These are phyloP conservation scores for Fregata magnificens DNA, from an alignment of 2,113 vertebrate species.

Conservation along the genomic window DNA sequence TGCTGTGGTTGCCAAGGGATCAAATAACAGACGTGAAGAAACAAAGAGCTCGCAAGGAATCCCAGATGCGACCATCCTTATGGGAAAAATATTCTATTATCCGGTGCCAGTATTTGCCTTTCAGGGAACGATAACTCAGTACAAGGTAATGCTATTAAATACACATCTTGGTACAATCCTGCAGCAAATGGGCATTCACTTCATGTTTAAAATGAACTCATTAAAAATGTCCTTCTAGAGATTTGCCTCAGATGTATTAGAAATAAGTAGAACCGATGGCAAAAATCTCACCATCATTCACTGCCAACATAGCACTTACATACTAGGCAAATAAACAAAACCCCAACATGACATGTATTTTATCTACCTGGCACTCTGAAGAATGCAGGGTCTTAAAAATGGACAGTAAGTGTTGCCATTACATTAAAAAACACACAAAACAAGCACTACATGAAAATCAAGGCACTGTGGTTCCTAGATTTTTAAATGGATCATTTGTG, in stretches of 20 bases:
- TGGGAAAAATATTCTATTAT: constrained; percentile 46
- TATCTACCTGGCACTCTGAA: background rate
- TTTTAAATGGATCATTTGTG: background rate
- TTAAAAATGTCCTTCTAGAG: background rate
- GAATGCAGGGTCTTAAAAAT: background rate
- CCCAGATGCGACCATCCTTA: background rate
- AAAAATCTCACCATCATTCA: background rate
- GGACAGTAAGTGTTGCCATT: background rate
- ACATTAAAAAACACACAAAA: background rate
- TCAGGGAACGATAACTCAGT: background rate
- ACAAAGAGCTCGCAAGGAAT: background rate
- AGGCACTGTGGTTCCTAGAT: background rate
- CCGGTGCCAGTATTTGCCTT: constrained; percentile 21
- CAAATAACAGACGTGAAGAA: background rate
- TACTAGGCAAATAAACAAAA: background rate
- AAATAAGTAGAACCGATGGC: background rate
- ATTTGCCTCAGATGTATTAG: background rate
- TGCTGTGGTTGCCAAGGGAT: background rate
- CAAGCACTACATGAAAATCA: background rate
- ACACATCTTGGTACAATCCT: background rate
- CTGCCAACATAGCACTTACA: background rate
- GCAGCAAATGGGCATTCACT: background rate
- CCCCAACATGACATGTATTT: accelerated
- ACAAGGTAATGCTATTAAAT: constrained; percentile 40
- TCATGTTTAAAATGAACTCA: background rate